Base-by-base conservation (phyloP, 2,113 vertebrate genomes). In the Oreochromis tanganicae region DNA sequence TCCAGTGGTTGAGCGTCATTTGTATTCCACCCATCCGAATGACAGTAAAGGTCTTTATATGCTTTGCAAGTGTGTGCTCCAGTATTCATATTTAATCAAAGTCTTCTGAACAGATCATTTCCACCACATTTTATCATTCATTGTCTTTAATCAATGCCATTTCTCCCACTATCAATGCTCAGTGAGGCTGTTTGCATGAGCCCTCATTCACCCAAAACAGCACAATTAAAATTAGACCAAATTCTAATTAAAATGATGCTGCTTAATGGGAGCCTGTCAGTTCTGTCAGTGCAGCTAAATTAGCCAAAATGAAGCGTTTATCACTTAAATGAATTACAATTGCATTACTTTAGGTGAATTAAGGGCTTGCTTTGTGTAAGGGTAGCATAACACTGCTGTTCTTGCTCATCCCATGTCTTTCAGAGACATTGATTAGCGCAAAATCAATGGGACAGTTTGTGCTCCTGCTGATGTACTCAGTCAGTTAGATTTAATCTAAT, bases 61-160 rank as follows among this genome's bases (percentile, higher is more conserved):
- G 85, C 86, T 38, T 56, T 80, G 36, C 46, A 48, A 52, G 56
- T 71, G 29, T 43, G 52, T 17, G 46, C 80, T 84, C n/a, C 12
- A 38, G 43, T 21, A 48, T 89, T 88, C 80, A 90, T 92, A 87
- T 91, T 91, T 34, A 85, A 89, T 92, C 86, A 90, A 43, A 85
- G 63, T 85, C 85, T 81, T 46, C 87, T 50, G 46, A 88, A 87
- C 85, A 90, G 55, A 86, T 92, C 57, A 87, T 87, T 91, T 90
- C 79, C 85, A 80, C 32, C 55, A 56, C 81, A 24, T 90, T 91
- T 90, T 91, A 90, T 80, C 78, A 78, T 54, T 59, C 55, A 55
- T 85, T 89, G 85, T 91, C 88, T 91, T 91, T 73, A 87, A 94
- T 94, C 88, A 85, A 24, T 19, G 52, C 52, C 19, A 14, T 89